Evolutionary conservation across 1,140 invertebrate species (phyloP).

Genomic region (Meloidogyne exigua): DNA sequence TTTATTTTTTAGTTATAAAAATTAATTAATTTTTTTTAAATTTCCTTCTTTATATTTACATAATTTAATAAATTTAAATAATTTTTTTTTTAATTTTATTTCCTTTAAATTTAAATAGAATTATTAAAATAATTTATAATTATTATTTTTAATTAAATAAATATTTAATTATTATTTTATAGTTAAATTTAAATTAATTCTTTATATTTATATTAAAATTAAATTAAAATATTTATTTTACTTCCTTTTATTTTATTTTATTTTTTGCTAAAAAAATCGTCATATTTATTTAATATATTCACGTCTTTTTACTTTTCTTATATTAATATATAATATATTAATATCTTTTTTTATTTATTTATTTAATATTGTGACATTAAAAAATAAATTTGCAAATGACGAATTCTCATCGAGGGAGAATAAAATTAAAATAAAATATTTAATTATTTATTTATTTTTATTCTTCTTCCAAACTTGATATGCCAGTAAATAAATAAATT

Average conservation of each 20-base stretch:
- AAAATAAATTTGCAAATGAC: background rate
- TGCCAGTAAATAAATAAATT: no score
- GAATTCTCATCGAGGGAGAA: background rate
- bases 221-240: no score
- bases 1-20: background rate
- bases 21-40: no score
- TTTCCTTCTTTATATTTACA: background rate
- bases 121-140: no score
- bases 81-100: background rate
- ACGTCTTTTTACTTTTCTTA: slow-evolving; percentile 1
- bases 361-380: background rate
- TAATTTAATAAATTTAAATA: background rate
- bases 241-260: no score
- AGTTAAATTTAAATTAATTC: no score
- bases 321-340: background rate
- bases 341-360: background rate
- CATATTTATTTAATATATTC: background rate
- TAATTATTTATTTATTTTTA: background rate
- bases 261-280: background rate
- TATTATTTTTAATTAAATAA: no score
- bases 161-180: no score
- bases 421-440: background rate
- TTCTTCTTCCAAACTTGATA: background rate
- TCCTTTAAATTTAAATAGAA: no score
- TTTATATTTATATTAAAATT: no score